Evolutionary conservation across 2,888 invertebrate species (phyloP).

Genomic region (Piscicola geometra): DNA sequence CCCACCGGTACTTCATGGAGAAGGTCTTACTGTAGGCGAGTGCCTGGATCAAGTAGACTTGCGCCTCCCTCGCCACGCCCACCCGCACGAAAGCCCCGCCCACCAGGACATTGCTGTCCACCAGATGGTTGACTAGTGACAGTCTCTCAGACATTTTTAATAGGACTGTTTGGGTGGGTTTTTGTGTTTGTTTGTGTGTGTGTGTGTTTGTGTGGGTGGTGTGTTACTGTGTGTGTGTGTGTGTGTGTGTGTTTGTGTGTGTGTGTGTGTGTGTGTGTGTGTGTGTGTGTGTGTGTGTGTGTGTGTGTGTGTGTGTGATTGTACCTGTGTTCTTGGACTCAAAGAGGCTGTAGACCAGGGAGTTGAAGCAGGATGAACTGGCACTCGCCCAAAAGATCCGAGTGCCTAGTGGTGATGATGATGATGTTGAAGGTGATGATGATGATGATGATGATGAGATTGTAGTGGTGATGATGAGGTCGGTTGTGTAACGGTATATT

Average conservation of each 20-base stretch:
- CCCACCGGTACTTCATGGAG: constrained; percentile 12
- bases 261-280: too few relatives aligned
- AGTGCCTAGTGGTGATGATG: constrained; percentile 1
- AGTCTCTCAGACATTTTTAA: neutral
- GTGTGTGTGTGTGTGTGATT: too few relatives aligned
- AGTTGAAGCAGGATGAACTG: neutral
- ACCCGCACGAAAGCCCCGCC: constrained; percentile 14
- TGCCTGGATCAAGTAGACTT: constrained; percentile 25
- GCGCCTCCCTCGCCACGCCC: constrained; percentile 21
- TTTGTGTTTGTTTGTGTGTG: too few relatives aligned
- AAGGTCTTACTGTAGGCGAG: constrained; percentile 17
- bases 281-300: too few relatives aligned
- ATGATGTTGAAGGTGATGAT: constrained; percentile 12
- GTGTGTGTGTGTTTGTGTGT: too few relatives aligned
- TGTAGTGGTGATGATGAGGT: constrained; percentile 4
- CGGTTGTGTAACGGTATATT: too few relatives aligned
- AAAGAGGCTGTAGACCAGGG: neutral
- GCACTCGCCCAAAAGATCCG: neutral
- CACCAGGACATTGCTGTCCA: neutral
- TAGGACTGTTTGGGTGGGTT: too few relatives aligned
- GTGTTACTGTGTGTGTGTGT: too few relatives aligned
- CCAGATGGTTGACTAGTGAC: neutral
- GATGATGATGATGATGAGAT: constrained; percentile 22
- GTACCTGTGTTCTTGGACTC: neutral
- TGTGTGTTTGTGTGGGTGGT: too few relatives aligned